Evolutionary conservation across 1,140 invertebrate genomes (phyloP).

Genomic region (Dinothrombium tinctorium): DNA sequence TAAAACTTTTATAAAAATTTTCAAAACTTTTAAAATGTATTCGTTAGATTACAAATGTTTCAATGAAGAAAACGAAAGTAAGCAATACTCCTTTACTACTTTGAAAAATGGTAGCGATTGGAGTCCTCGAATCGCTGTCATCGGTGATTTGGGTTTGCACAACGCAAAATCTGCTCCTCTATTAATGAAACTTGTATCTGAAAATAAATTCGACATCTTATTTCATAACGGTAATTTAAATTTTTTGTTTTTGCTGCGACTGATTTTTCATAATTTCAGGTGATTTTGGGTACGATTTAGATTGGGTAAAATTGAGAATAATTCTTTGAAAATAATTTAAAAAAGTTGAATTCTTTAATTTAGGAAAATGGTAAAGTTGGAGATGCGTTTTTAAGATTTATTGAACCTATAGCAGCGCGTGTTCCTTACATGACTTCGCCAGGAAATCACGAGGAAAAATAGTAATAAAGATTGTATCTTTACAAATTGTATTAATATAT

Average conservation of each 20-base stretch:
- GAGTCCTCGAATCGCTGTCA: conserved; percentile 37
- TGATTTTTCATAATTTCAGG: no score
- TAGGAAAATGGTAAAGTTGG: conserved; percentile 45
- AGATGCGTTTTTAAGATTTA: conserved; percentile 70
- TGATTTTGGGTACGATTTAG: conserved; percentile 88
- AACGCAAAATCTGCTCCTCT: conserved; percentile 51
- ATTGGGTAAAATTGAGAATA: conserved; percentile 30
- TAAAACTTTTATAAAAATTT: not conserved
- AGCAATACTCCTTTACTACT: conserved; percentile 9
- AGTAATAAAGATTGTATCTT: no score
- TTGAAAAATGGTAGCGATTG: conserved; percentile 7
- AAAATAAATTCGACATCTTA: conserved; percentile 52
- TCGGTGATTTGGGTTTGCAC: conserved; percentile 70
- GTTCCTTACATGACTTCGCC: conserved; percentile 72
- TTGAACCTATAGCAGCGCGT: conserved; percentile 58
- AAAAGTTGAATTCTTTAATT: conserved; percentile 4
- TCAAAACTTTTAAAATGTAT: no score
- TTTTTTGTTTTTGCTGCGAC: not conserved
- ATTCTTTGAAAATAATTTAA: no score
- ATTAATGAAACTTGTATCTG: conserved; percentile 52
- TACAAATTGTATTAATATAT: not conserved
- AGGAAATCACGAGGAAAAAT: conserved; percentile 65
- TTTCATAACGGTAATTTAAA: conserved; percentile 49
- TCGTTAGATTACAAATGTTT: no score
- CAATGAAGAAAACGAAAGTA: no score